phyloP scores from a whole-genome alignment of 2,888 invertebrate genomes.

The Agrenia bidenticulata region DNA sequence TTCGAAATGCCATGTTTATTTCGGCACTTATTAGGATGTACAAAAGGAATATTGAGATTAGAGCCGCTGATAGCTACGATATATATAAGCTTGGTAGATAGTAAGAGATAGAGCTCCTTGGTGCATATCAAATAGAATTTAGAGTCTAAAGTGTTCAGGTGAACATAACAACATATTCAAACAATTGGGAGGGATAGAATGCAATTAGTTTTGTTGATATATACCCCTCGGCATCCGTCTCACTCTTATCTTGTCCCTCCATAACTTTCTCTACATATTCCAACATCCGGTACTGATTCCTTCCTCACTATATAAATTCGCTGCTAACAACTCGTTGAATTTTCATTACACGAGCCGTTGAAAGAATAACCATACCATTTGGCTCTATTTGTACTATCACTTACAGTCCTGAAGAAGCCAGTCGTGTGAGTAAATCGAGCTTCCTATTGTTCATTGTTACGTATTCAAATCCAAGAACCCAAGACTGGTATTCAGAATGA shows the following conservation, averaged over 20 bases:
- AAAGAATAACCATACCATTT: not conserved
- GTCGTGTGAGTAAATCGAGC: too few species aligned
- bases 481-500: conserved; percentile 1
- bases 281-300: conserved; percentile 18
- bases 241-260: not conserved
- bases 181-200: not conserved
- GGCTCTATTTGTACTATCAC: conserved; percentile 1
- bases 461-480: too few species aligned
- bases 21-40: too few species aligned
- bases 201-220: conserved; percentile 3
- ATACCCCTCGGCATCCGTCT: conserved; percentile 3
- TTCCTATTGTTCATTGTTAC: too few species aligned
- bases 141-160: too few species aligned
- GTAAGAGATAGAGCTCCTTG: too few species aligned
- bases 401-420: conserved; percentile 3
- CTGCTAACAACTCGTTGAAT: conserved; percentile 4
- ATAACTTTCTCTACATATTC: conserved; percentile 20
- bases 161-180: too few species aligned
- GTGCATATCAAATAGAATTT: too few species aligned
- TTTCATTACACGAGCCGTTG: not conserved
- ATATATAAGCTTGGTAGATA: too few species aligned
- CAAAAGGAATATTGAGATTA: too few species aligned
- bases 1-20: too few species aligned
- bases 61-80: too few species aligned
- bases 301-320: conserved; percentile 19